Conservation (phyloP, 2,797 vertebrate species). For the Otolemur crassicaudatus region DNA sequence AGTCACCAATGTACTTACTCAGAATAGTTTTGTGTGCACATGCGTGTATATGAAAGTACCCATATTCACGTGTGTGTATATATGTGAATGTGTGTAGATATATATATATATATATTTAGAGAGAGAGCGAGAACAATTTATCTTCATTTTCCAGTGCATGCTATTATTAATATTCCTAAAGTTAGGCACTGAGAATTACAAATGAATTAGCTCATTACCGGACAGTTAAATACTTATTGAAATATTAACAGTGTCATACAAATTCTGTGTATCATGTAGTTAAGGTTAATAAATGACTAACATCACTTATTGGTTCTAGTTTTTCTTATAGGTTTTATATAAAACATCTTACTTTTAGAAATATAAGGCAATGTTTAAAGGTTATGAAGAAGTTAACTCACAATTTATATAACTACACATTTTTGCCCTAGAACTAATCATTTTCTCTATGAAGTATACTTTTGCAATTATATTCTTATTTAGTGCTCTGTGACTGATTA, state of each 20-base stretch:
- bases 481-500: constrained; percentile 57
- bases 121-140: not conserved
- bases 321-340: not conserved
- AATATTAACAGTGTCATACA: constrained; percentile 15
- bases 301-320: not conserved
- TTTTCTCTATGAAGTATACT: constrained; percentile 33
- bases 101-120: not conserved
- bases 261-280: not conserved
- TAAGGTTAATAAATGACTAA: constrained; percentile 39
- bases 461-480: constrained; percentile 71
- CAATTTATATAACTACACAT: constrained; percentile 34
- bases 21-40: not conserved
- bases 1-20: not conserved
- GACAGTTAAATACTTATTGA: constrained; percentile 18
- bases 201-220: not conserved
- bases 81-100: not conserved
- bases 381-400: constrained; percentile 46
- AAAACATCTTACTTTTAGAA: constrained; percentile 43
- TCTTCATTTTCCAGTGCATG: not conserved
- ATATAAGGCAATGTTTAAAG: constrained; percentile 22
- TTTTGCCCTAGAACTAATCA: constrained; percentile 35
- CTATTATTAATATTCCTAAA: constrained; percentile 43
- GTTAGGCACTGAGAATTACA: not conserved
- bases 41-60: not conserved
- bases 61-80: not conserved